These are phyloP conservation scores for Cheilosia impressa DNA, from an alignment of 2,888 invertebrate genomes.

Conservation along the genomic window DNA sequence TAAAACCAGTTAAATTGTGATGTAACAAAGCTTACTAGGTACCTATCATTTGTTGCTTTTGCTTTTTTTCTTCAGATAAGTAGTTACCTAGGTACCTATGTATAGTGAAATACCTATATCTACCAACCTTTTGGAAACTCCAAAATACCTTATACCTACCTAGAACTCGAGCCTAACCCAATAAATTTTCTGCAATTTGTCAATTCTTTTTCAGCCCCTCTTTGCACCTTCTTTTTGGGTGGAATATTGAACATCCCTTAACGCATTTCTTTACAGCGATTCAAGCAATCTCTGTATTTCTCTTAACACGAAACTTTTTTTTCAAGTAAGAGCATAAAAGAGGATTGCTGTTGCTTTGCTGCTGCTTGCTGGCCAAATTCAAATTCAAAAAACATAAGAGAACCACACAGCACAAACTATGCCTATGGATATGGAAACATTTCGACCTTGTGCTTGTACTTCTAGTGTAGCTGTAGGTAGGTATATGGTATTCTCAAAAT, in stretches of 20 bases:
- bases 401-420: too few species aligned
- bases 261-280: conserved; percentile 15
- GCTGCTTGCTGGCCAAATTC: not conserved
- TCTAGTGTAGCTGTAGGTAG: too few species aligned
- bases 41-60: too few species aligned
- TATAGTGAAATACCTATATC: too few species aligned
- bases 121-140: too few species aligned
- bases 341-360: too few species aligned
- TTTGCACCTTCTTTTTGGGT: too few species aligned
- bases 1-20: too few species aligned
- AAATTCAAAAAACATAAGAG: conserved; percentile 15
- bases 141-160: not conserved
- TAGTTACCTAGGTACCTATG: too few species aligned
- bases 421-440: not conserved
- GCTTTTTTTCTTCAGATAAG: too few species aligned
- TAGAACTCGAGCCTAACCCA: conserved; percentile 40
- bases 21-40: too few species aligned
- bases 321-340: too few species aligned
- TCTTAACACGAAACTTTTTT: conserved; percentile 13
- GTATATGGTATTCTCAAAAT: not conserved
- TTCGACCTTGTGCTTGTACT: conserved; percentile 22
- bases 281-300: not conserved
- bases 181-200: conserved; percentile 44
- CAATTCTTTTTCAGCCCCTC: not conserved
- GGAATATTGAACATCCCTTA: conserved; percentile 22